Percentiles rank a stretch among this genome's conserved stretches.
phyloP scores from a whole-genome alignment of 2,797 vertebrate species.

The Cephalopachus bancanus region DNA sequence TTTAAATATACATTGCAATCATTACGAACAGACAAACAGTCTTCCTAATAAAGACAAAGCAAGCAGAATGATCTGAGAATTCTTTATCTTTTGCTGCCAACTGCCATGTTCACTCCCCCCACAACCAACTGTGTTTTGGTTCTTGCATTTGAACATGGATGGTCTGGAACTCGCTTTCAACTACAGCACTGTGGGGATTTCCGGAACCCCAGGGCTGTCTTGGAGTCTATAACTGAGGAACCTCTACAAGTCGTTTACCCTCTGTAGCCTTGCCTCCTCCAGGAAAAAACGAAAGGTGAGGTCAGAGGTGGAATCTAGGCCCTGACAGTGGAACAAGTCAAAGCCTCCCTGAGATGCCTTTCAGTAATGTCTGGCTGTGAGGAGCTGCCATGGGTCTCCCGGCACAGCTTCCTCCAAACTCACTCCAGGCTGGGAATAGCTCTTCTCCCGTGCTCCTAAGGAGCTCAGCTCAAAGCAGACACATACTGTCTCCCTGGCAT shows the following conservation, averaged over 20 bases:
- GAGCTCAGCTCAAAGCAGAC: neutral
- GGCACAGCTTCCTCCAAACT: neutral
- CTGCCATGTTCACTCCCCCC: neutral
- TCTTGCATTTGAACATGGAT: constrained; percentile 11
- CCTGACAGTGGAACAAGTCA: constrained; percentile 42
- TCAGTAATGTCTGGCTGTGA: constrained; percentile 40
- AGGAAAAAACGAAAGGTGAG: constrained; percentile 12
- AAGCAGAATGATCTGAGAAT: neutral
- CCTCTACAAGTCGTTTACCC: neutral
- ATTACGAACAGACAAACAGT: neutral
- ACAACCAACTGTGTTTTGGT: constrained; percentile 15
- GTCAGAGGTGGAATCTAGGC: neutral
- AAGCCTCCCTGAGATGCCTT: constrained; percentile 24
- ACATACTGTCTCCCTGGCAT: neutral
- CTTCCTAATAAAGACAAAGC: constrained; percentile 1
- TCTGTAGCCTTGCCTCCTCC: neutral
- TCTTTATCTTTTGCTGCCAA: neutral
- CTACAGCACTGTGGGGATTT: neutral
- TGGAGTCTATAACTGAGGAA: neutral
- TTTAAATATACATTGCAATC: neutral
- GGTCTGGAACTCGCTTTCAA: constrained; percentile 27
- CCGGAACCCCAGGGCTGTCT: neutral
- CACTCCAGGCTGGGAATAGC: neutral
- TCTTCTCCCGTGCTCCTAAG: neutral
- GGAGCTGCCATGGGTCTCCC: neutral